Percentiles rank a stretch among this genome's conserved stretches.
These are phyloP conservation scores for Cyclophora albipunctata DNA, from an alignment of 2,888 invertebrate genomes.

Conservation along the genomic window DNA sequence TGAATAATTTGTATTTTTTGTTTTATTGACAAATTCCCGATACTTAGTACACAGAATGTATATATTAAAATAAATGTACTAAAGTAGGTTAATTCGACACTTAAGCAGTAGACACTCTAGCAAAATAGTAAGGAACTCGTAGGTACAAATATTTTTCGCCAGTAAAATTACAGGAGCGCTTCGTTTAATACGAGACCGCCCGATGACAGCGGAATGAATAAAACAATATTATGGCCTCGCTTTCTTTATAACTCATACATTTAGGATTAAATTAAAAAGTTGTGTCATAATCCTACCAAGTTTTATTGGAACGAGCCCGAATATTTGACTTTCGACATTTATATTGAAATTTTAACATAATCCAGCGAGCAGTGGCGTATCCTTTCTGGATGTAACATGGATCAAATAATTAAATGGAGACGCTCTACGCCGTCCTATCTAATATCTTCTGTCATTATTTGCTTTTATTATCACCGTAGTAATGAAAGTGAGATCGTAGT, in stretches of 20 bases:
- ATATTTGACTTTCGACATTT: constrained; percentile 47
- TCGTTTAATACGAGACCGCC: background rate
- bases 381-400: background rate
- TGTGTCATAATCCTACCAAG: constrained; percentile 34
- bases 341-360: constrained; percentile 51
- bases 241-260: constrained; percentile 26
- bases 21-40: too few relatives aligned
- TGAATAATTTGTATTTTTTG: too few relatives aligned
- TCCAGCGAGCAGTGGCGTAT: background rate
- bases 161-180: background rate
- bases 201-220: constrained; percentile 23
- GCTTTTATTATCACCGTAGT: too few relatives aligned
- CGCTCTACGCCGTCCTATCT: background rate
- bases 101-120: too few relatives aligned
- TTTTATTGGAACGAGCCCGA: constrained; percentile 40
- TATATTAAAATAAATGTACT: too few relatives aligned
- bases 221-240: constrained; percentile 21
- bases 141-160: too few relatives aligned
- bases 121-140: too few relatives aligned
- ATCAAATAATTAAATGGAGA: background rate
- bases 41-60: too few relatives aligned
- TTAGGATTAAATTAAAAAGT: constrained; percentile 45
- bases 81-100: too few relatives aligned
- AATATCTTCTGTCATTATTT: background rate
- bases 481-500: too few relatives aligned